These are phyloP conservation scores for Pogonus chalceus DNA, from an alignment of 1,140 invertebrate genomes.

Conservation along the genomic window DNA sequence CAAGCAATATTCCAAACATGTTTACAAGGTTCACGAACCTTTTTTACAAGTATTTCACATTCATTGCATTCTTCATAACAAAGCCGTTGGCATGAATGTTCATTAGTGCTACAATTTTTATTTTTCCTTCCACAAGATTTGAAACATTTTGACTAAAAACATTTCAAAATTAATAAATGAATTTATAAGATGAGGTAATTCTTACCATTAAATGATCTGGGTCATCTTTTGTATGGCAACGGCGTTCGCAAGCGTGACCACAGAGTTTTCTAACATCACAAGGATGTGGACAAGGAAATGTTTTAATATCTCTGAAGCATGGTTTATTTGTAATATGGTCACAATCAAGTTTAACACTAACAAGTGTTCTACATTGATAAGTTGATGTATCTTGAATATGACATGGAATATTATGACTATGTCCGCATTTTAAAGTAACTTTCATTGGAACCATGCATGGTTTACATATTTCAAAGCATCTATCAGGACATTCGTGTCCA, in stretches of 20 bases:
- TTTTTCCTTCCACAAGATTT: constrained; percentile 37
- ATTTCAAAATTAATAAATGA: constrained; percentile 11
- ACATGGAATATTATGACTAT: constrained; percentile 34
- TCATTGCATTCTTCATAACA: constrained; percentile 42
- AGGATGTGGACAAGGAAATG: constrained; percentile 31
- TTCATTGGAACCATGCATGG: constrained; percentile 34
- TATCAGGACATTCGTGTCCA: constrained; percentile 37
- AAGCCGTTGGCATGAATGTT: constrained; percentile 38
- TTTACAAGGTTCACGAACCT: constrained; percentile 35
- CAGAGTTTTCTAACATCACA: constrained; percentile 38
- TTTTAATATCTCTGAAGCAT: constrained; percentile 30
- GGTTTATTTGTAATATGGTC: constrained; percentile 36
- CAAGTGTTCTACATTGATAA: constrained; percentile 29
- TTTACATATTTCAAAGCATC: constrained; percentile 37
- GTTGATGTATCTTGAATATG: constrained; percentile 24
- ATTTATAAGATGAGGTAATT: not conserved
- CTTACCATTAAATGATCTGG: constrained; percentile 37
- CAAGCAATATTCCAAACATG: constrained; percentile 36
- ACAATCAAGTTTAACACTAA: constrained; percentile 36
- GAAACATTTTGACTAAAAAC: constrained; percentile 40
- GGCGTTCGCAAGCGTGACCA: constrained; percentile 38
- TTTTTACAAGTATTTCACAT: constrained; percentile 38
- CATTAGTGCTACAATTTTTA: constrained; percentile 29
- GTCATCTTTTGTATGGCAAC: constrained; percentile 39
- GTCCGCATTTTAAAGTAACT: constrained; percentile 38